Conservation (phyloP, 2,797 vertebrate species). For the Schizopygopsis pylzovi region DNA sequence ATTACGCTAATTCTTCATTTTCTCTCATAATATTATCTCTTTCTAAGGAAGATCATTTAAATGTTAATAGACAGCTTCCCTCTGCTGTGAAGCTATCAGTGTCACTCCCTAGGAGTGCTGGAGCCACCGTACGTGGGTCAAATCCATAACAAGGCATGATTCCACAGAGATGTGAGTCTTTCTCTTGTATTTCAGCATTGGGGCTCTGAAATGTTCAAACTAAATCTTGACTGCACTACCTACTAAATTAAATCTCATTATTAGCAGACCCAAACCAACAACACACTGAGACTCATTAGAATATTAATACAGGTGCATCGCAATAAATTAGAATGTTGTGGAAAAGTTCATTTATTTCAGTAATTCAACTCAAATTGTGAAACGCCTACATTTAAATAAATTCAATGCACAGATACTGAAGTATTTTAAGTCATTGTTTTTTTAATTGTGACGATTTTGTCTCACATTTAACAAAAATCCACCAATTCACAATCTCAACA, state of each 20-base stretch:
- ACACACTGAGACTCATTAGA: neutral
- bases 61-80: constrained; percentile 73
- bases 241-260: neutral
- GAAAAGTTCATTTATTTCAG: no score
- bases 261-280: neutral
- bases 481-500: no score
- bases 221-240: neutral
- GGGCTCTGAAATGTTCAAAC: neutral
- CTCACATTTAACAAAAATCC: no score
- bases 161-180: constrained; percentile 7
- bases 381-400: no score
- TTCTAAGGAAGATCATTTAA: constrained; percentile 67
- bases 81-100: constrained; percentile 48
- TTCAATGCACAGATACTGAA: no score
- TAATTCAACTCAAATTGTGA: no score
- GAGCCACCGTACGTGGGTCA: constrained; percentile 44
- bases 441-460: no score
- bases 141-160: constrained; percentile 49
- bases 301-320: neutral
- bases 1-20: constrained; percentile 74
- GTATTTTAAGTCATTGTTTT: no score
- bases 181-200: constrained; percentile 11
- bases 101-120: constrained; percentile 42
- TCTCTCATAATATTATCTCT: constrained; percentile 69
- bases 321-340: no score